Base-by-base conservation (phyloP, 2,797 vertebrate species). In the Gallirallus australis region DNA sequence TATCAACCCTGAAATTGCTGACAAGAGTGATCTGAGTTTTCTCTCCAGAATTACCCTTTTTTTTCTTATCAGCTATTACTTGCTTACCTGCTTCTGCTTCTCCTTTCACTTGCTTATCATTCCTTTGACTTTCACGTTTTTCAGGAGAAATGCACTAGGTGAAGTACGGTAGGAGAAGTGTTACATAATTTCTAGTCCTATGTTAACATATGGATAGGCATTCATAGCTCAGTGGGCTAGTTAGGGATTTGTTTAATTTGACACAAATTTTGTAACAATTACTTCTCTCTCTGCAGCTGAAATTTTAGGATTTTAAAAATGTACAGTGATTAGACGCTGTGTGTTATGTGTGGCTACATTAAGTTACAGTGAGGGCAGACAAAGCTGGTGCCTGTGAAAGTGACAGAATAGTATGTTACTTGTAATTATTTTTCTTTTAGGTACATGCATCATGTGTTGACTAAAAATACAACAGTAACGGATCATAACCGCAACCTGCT, bases 391-490 rank as follows among this genome's bases (percentile, higher is more conserved):
- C 19, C 0, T 40, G 28, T 50, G 35, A 24, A 39, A 54, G 47
- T 68, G 60, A 14, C 20, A 47, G 60, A 23, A 12, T 7, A 42
- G 13, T 9, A 6, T 12, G 2, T 42, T 24, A 37, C 37, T 53
- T 77, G 40, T 68, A 12, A 50, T 25, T 80, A 7, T 48, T 60
- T 92, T 64, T 59, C 48, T 79, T 95, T 79, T 83, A 99, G 99
- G 96, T 99, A 99, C 76, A 98, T 99, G 98, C 99, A 99, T 96
- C 99, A 99, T 20, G 98, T 99, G 96, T 94, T 99, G 96, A 99
- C 99, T 35, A 99, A 99, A 98, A 99, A 99, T 93, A 99, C 99
- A 35, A 99, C 99, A 9, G 99, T 99, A 82, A 99, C 99, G 0
- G 99, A 99, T 92, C 98, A 99, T 96, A 99, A 99, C 97, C 98